A percentile compares a stretch with the other conserved stretches of the same genome.
phyloP scores from a whole-genome alignment of 2,888 invertebrate genomes.

The Calameuta idolon region DNA sequence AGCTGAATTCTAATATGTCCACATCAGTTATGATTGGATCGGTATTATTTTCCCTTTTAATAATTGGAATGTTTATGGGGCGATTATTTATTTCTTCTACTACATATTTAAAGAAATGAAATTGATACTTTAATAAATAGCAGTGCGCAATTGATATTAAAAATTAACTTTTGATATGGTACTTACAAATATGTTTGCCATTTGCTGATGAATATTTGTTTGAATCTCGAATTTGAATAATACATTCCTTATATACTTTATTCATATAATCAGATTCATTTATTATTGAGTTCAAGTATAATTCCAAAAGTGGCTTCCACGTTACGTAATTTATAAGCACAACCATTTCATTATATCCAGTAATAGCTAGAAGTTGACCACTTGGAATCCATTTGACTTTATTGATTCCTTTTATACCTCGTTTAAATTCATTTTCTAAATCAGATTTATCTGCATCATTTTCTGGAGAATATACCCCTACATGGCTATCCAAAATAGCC shows the following conservation, averaged over 20 bases:
- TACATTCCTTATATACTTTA: slow-evolving; percentile 55
- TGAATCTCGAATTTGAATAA: slow-evolving; percentile 40
- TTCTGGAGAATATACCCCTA: slow-evolving; percentile 51
- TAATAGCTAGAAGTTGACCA: slow-evolving; percentile 58
- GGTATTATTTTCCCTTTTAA: slow-evolving; percentile 36
- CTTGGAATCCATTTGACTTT: slow-evolving; percentile 57
- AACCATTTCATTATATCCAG: slow-evolving; percentile 59
- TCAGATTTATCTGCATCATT: slow-evolving; percentile 21
- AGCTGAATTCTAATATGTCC: slow-evolving; percentile 58
- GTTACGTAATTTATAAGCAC: slow-evolving; percentile 58
- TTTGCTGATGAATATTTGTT: slow-evolving; percentile 28
- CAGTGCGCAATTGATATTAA: not conserved
- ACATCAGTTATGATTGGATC: slow-evolving; percentile 44
- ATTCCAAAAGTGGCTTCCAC: slow-evolving; percentile 54
- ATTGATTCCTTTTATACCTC: slow-evolving; percentile 54
- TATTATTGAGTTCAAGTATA: slow-evolving; percentile 57
- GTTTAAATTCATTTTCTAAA: slow-evolving; percentile 16
- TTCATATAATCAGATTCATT: slow-evolving; percentile 50
- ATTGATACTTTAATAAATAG: not conserved
- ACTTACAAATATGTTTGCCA: slow-evolving; percentile 51
- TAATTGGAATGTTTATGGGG: slow-evolving; percentile 57
- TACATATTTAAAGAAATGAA: slow-evolving; percentile 22
- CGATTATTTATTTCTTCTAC: slow-evolving; percentile 56
- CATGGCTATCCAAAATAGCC: slow-evolving; percentile 48
- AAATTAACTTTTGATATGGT: not conserved